phyloP scores from a whole-genome alignment of 2,113 vertebrate genomes.

The Indri indri region DNA sequence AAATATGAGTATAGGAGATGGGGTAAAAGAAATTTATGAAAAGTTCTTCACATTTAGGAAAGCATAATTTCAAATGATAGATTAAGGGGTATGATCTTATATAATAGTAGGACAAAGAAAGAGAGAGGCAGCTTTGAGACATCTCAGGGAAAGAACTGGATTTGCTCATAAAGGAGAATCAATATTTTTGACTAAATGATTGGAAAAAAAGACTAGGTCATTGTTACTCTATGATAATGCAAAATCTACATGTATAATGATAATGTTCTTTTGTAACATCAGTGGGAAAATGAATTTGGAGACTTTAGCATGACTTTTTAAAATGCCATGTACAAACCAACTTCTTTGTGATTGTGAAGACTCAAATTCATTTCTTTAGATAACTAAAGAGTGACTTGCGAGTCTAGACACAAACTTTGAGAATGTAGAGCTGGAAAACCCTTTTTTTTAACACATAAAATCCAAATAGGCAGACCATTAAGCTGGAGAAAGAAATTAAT shows the following conservation, averaged over 20 bases:
- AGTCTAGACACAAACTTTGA: neutral
- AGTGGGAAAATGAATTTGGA: neutral
- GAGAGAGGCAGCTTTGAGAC: neutral
- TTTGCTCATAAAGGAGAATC: neutral
- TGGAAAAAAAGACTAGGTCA: neutral
- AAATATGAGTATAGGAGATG: neutral
- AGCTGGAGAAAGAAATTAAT: constrained; percentile 52
- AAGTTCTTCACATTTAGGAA: neutral
- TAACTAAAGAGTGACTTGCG: constrained; percentile 12
- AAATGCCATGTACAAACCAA: neutral
- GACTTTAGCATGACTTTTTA: neutral
- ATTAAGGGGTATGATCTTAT: neutral
- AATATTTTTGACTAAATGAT: neutral
- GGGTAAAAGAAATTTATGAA: neutral
- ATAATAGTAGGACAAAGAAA: neutral
- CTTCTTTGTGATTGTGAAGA: constrained; percentile 13
- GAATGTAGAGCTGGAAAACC: neutral
- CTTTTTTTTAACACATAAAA: neutral
- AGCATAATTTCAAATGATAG: neutral
- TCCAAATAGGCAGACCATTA: constrained; percentile 38
- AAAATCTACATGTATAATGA: neutral
- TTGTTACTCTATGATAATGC: neutral
- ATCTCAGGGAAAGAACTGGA: neutral
- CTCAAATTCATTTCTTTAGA: constrained; percentile 20
- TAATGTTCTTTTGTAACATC: neutral